phyloP scores from a whole-genome alignment of 1,140 invertebrate genomes.

The Procambarus clarkii region DNA sequence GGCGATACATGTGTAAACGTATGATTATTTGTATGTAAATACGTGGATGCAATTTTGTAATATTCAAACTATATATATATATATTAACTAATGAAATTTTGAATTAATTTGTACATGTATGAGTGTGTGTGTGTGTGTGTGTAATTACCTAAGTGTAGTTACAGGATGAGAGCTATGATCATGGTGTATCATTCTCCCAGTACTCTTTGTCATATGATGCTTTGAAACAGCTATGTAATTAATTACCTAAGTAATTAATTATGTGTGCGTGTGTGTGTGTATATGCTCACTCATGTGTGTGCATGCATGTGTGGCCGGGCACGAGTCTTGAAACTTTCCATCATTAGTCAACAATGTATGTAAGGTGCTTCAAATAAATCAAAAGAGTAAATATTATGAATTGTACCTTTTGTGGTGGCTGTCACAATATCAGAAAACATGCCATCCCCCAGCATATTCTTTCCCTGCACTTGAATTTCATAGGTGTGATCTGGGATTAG shows the following conservation, averaged over 20 bases:
- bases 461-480: constrained; percentile 97
- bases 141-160: neutral
- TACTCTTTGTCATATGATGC: no score
- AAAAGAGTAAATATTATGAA: neutral
- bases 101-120: neutral
- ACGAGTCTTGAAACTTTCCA: neutral
- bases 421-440: constrained; percentile 95
- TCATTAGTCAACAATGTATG: neutral
- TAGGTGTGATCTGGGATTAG: constrained; percentile 92
- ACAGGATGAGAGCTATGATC: neutral
- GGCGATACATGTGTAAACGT: no score
- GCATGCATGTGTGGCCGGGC: constrained; percentile 12
- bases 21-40: no score
- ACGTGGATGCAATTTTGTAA: no score
- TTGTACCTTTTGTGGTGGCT: constrained; percentile 91
- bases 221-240: no score
- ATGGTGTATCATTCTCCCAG: no score
- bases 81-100: no score
- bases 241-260: neutral
- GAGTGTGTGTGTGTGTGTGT: neutral
- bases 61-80: no score
- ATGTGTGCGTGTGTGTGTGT: constrained; percentile 6
- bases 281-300: neutral
- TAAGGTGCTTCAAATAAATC: neutral
- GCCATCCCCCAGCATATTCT: constrained; percentile 94